A percentile compares a stretch with the other conserved stretches of the same genome.
phyloP scores from a whole-genome alignment of 2,888 invertebrate species.

The Drosophila lutescens region DNA sequence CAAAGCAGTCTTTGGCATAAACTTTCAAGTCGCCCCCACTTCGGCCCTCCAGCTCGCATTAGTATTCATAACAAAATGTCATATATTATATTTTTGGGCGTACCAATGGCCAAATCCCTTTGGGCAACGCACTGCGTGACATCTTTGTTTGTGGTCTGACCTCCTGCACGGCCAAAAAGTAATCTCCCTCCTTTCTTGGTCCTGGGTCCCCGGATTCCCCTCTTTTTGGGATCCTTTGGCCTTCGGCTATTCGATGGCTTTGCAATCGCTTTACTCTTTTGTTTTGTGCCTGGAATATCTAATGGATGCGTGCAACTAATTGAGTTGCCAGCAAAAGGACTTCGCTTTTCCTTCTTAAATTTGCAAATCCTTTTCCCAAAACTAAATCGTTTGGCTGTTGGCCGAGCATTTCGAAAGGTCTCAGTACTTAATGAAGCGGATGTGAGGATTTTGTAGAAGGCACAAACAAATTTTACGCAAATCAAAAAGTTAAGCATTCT shows the following conservation, averaged over 20 bases:
- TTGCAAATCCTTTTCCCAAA: slow-evolving; percentile 40
- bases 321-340: slow-evolving; percentile 62
- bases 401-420: neutral
- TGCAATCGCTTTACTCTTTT: slow-evolving; percentile 69
- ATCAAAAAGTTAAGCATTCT: slow-evolving; percentile 25
- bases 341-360: slow-evolving; percentile 22
- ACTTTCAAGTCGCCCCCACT: slow-evolving; percentile 26
- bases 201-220: slow-evolving; percentile 21
- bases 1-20: slow-evolving; percentile 19
- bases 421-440: slow-evolving; percentile 41
- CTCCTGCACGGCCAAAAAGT: slow-evolving; percentile 34
- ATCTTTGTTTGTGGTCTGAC: slow-evolving; percentile 65
- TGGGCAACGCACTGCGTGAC: slow-evolving; percentile 70
- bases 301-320: slow-evolving; percentile 78
- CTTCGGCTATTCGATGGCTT: slow-evolving; percentile 78
- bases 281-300: slow-evolving; percentile 71
- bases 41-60: slow-evolving; percentile 51
- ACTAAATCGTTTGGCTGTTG: slow-evolving; percentile 28
- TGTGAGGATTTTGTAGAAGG: slow-evolving; percentile 32
- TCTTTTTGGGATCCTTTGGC: slow-evolving; percentile 59
- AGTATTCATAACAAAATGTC: slow-evolving; percentile 81
- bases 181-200: slow-evolving; percentile 36
- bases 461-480: slow-evolving; percentile 37
- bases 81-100: slow-evolving; percentile 65
- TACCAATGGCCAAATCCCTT: slow-evolving; percentile 63